Conservation (phyloP, 2,797 vertebrate species). For the Molossus alvarezi region DNA sequence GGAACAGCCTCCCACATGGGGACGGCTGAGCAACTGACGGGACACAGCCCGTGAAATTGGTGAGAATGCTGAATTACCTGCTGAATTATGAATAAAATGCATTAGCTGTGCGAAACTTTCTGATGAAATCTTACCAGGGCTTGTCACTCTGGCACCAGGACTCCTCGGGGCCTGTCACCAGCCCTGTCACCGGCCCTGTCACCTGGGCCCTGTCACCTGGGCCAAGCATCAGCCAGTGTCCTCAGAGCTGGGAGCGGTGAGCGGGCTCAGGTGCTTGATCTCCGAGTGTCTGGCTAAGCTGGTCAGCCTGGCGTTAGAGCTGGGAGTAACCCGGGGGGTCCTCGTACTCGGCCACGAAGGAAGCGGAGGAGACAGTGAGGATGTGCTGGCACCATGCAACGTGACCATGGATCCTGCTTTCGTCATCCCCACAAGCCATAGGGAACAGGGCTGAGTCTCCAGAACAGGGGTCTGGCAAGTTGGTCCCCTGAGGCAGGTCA, state of each 20-base stretch:
- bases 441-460: too few relatives aligned
- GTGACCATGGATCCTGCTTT: accelerated
- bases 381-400: accelerated
- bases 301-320: background rate
- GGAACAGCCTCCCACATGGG: accelerated
- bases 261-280: background rate
- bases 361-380: background rate
- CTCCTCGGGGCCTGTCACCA: background rate
- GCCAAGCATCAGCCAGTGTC: background rate
- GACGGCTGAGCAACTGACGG: background rate
- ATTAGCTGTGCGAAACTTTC: background rate
- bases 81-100: background rate
- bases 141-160: background rate
- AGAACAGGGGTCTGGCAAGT: background rate
- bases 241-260: background rate
- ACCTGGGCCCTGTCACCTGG: too few relatives aligned
- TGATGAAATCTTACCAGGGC: background rate
- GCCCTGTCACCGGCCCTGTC: too few relatives aligned
- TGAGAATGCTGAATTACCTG: background rate
- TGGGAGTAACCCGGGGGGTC: background rate
- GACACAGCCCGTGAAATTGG: background rate
- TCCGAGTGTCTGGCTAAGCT: background rate
- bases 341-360: background rate
- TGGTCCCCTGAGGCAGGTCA: background rate
- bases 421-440: accelerated